Evolutionary conservation across 2,113 vertebrate species (phyloP).

Genomic region (Alligator mississippiensis): DNA sequence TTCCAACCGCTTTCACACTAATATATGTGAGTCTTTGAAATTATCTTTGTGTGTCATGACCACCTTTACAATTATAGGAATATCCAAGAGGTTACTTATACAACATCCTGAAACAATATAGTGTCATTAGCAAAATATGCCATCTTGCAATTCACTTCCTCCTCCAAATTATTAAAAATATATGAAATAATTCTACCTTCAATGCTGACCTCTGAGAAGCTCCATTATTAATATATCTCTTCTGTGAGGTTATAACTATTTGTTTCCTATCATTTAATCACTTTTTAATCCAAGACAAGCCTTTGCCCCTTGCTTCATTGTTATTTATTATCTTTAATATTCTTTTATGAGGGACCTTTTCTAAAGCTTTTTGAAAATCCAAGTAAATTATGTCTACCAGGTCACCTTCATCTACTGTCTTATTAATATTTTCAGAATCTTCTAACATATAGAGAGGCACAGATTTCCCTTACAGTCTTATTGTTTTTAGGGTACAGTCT

Average conservation of each 20-base stretch:
- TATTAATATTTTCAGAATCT: slow-evolving; percentile 74
- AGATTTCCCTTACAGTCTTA: slow-evolving; percentile 40
- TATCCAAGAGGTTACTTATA: neutral
- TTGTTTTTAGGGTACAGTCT: neutral
- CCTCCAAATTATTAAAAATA: slow-evolving; percentile 62
- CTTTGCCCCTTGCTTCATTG: slow-evolving; percentile 72
- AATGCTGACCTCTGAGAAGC: slow-evolving; percentile 50
- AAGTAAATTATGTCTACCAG: slow-evolving; percentile 73
- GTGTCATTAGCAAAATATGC: slow-evolving; percentile 50
- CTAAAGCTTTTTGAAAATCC: slow-evolving; percentile 72
- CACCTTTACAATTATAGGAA: neutral
- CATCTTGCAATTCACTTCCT: slow-evolving; percentile 42
- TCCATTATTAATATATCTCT: slow-evolving; percentile 68
- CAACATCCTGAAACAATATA: neutral
- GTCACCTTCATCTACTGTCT: slow-evolving; percentile 64
- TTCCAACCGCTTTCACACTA: neutral
- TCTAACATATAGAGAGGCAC: slow-evolving; percentile 39
- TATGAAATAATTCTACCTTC: slow-evolving; percentile 41
- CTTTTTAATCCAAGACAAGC: slow-evolving; percentile 75
- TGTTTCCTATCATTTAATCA: slow-evolving; percentile 75
- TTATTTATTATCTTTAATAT: slow-evolving; percentile 79
- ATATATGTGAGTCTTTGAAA: neutral
- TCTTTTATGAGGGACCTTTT: slow-evolving; percentile 76
- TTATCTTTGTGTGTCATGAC: neutral
- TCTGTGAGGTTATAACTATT: slow-evolving; percentile 74